These are phyloP conservation scores for Apistogramma diplotaenia DNA, from an alignment of 2,113 vertebrate species.

Conservation along the genomic window DNA sequence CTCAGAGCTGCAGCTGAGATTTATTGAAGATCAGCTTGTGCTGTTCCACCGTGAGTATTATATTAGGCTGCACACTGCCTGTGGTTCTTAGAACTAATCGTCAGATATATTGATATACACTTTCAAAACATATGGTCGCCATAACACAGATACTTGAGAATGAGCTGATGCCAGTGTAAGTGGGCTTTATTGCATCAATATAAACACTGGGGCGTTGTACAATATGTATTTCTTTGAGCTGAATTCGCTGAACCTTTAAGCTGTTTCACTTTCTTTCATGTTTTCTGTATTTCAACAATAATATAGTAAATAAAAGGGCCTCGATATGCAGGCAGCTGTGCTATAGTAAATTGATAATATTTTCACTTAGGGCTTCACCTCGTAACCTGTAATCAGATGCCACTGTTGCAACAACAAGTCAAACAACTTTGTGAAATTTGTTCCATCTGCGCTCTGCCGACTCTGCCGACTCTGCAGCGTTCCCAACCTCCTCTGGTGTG, in stretches of 20 bases:
- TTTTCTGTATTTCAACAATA: neutral
- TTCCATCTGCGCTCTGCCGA: neutral
- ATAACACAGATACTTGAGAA: slow-evolving; percentile 24
- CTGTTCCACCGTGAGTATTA: slow-evolving; percentile 3
- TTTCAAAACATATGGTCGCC: slow-evolving; percentile 14
- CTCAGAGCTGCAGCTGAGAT: slow-evolving; percentile 45
- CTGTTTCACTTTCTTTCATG: neutral
- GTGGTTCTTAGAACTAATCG: neutral
- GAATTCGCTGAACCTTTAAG: neutral
- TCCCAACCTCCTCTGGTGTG: too few species aligned
- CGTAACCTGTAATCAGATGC: neutral
- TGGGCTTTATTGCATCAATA: slow-evolving; percentile 12
- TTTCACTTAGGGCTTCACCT: neutral
- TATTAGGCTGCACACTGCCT: neutral
- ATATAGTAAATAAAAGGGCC: neutral
- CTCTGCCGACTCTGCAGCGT: neutral
- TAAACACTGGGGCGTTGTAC: neutral
- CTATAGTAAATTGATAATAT: neutral
- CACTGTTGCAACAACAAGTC: neutral
- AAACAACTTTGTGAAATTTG: too few species aligned
- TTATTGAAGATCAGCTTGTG: slow-evolving; percentile 52
- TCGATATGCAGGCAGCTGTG: neutral
- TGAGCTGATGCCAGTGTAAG: neutral
- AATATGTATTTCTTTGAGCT: neutral
- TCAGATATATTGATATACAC: neutral